Conservation (phyloP, 2,888 invertebrate species). For the Drosophila ezoana region DNA sequence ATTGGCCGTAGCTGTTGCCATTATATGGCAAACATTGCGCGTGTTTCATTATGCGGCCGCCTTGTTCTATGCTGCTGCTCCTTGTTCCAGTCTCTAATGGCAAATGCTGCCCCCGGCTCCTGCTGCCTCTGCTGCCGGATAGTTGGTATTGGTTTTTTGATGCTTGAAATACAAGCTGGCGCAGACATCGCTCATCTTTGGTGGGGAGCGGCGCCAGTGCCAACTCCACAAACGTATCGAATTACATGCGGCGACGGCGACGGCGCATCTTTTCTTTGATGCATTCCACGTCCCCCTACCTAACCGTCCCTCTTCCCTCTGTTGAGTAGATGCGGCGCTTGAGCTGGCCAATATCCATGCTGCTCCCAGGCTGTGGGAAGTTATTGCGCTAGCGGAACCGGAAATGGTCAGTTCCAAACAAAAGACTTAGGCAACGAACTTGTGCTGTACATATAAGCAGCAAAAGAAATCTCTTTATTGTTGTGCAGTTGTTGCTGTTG, state of each 20-base stretch:
- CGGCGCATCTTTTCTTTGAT: conserved; percentile 56
- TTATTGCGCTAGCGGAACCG: conserved; percentile 62
- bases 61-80: conserved; percentile 20
- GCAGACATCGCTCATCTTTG: conserved; percentile 44
- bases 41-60: conserved; percentile 73
- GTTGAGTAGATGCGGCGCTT: conserved; percentile 20
- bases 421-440: conserved; percentile 56
- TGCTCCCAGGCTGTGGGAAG: background rate
- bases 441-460: conserved; percentile 4
- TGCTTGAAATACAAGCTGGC: conserved; percentile 64
- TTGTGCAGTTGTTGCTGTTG: conserved; percentile 18
- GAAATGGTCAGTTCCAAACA: conserved; percentile 59
- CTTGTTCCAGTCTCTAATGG: conserved; percentile 71
- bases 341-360: conserved; percentile 34
- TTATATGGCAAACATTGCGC: conserved; percentile 65
- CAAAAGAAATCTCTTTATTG: conserved; percentile 54
- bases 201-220: conserved; percentile 65
- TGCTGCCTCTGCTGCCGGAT: conserved; percentile 16
- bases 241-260: conserved; percentile 64
- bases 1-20: conserved; percentile 63
- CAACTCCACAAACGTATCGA: conserved; percentile 63
- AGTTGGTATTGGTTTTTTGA: conserved; percentile 30
- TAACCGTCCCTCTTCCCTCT: background rate
- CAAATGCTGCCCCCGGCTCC: conserved; percentile 17
- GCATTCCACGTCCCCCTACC: conserved; percentile 24